Conservation (phyloP, 2,797 vertebrate species). For the Columba guinea region DNA sequence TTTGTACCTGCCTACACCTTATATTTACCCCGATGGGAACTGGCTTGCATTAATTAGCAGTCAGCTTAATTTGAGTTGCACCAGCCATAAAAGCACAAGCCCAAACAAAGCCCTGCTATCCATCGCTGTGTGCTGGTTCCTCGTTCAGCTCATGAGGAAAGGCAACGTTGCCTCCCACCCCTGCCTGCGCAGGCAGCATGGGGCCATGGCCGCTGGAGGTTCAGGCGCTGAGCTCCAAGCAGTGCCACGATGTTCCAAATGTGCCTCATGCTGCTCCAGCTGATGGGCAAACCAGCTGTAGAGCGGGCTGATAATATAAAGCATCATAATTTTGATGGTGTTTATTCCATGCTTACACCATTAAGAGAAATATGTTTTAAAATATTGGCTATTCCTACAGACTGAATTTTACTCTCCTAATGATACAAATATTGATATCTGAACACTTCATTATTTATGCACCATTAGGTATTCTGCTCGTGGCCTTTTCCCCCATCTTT, state of each 20-base stretch:
- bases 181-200: neutral
- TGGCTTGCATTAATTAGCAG: neutral
- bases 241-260: accelerated
- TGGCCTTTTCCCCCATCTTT: neutral
- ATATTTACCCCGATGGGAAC: neutral
- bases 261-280: neutral
- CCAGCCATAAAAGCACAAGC: neutral
- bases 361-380: conserved; percentile 20
- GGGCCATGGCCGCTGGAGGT: neutral
- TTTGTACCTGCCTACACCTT: neutral
- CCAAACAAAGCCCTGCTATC: neutral
- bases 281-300: neutral
- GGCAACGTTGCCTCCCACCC: neutral
- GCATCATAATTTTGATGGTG: neutral
- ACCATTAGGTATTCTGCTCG: neutral
- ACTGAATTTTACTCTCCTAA: conserved; percentile 12
- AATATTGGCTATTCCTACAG: neutral
- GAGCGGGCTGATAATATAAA: neutral
- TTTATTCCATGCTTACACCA: neutral
- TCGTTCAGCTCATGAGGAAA: neutral
- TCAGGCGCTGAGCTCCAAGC: neutral
- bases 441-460: conserved; percentile 23
- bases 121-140: neutral
- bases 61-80: neutral
- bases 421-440: conserved; percentile 46